Conservation (phyloP, 2,797 vertebrate genomes). For the Phataginus tricuspis region DNA sequence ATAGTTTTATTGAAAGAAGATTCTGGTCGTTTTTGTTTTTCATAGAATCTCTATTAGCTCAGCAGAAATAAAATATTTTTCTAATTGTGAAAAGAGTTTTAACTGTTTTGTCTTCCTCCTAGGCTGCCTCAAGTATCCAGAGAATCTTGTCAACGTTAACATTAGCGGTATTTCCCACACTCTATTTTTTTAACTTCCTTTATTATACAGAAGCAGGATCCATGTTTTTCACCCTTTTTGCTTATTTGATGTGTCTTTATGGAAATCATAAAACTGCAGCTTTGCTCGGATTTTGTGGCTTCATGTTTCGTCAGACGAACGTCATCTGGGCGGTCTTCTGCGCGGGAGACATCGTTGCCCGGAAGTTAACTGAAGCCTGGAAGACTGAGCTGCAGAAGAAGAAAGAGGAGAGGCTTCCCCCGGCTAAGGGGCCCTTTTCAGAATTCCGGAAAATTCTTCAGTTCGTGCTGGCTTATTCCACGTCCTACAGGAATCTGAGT, state of each 20-base stretch:
- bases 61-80: background rate
- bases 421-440: constrained; percentile 84
- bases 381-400: constrained; percentile 90
- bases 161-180: constrained; percentile 93
- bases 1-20: constrained; percentile 20
- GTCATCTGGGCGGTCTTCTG: constrained; percentile 97
- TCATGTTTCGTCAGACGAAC: constrained; percentile 98
- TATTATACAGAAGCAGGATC: constrained; percentile 98
- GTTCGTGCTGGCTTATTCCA: constrained; percentile 89
- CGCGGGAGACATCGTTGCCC: constrained; percentile 91
- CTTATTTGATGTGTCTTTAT: constrained; percentile 97
- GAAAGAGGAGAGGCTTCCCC: constrained; percentile 89
- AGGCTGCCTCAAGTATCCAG: constrained; percentile 90
- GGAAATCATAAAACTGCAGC: constrained; percentile 95
- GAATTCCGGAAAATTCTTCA: constrained; percentile 85
- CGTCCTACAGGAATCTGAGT: constrained; percentile 85
- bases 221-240: constrained; percentile 96
- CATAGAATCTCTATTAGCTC: background rate
- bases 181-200: constrained; percentile 99
- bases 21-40: background rate
- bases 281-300: constrained; percentile 92
- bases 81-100: constrained; percentile 36
- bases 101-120: constrained; percentile 66
- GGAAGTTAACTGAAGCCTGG: constrained; percentile 94
- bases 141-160: constrained; percentile 91